phyloP scores from a whole-genome alignment of 2,113 vertebrate species.

The Mormyrus iriodes region DNA sequence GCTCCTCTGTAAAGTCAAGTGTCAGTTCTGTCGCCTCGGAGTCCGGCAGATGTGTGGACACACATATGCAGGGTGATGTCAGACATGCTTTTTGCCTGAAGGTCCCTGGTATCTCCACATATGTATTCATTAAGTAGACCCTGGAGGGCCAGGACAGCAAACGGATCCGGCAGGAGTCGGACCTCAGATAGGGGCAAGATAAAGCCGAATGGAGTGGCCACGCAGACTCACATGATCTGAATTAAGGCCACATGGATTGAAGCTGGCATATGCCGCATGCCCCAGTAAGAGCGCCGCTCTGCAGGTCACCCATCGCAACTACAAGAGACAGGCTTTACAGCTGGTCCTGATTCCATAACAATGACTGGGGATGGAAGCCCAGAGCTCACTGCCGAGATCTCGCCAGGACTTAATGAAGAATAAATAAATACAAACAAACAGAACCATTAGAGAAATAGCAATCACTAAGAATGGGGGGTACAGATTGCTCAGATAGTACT shows the following conservation, averaged over 20 bases:
- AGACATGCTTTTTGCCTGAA: neutral
- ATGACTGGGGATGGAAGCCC: neutral
- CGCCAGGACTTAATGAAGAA: neutral
- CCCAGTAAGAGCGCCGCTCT: neutral
- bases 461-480: neutral
- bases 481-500: neutral
- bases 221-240: neutral
- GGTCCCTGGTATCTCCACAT: neutral
- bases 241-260: neutral
- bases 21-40: constrained; percentile 29
- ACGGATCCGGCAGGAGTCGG: neutral
- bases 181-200: neutral
- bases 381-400: neutral
- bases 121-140: neutral
- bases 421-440: neutral
- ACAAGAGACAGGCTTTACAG: neutral
- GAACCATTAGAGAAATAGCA: neutral
- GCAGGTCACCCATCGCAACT: neutral
- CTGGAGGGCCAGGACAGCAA: neutral
- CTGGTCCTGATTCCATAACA: neutral
- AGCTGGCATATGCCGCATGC: neutral
- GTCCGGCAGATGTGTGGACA: constrained; percentile 40
- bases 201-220: neutral
- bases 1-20: constrained; percentile 10
- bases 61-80: neutral